These are phyloP conservation scores for Trinorchestia longiramus DNA, from an alignment of 1,140 invertebrate genomes.

Conservation along the genomic window DNA sequence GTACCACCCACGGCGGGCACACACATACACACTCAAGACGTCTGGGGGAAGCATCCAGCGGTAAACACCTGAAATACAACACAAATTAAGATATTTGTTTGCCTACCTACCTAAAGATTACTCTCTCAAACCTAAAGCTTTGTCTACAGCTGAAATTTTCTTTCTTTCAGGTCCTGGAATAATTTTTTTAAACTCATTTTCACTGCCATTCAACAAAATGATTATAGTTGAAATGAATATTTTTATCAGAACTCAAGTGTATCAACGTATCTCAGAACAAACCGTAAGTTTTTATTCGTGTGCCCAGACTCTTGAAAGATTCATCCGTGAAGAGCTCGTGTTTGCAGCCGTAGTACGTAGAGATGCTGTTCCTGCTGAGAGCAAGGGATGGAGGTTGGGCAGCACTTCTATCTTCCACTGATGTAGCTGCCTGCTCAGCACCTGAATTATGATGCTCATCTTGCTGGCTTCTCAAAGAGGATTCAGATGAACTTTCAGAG, in stretches of 20 bases:
- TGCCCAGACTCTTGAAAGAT: background rate
- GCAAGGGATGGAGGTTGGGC: background rate
- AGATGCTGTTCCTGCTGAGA: background rate
- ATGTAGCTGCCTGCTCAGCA: too few species aligned
- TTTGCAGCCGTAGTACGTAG: background rate
- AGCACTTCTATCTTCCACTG: background rate
- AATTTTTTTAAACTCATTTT: too few species aligned
- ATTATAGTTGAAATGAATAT: background rate
- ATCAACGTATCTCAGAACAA: background rate
- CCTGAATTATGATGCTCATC: background rate
- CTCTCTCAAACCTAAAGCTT: too few species aligned
- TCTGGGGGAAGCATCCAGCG: background rate
- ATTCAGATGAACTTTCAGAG: background rate
- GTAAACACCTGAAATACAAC: background rate
- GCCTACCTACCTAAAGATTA: too few species aligned
- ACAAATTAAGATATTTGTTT: too few species aligned
- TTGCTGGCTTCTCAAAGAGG: background rate
- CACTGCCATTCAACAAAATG: background rate
- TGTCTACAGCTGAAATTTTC: too few species aligned
- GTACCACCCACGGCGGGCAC: background rate
- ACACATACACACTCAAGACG: background rate
- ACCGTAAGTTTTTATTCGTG: slow-evolving; percentile 4
- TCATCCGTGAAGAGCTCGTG: background rate
- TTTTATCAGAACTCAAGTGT: background rate
- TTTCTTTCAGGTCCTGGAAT: too few species aligned